Percentiles rank a stretch among this genome's conserved stretches.
These are phyloP conservation scores for Pseudomugil gertrudae DNA, from an alignment of 2,797 vertebrate genomes.

Conservation along the genomic window DNA sequence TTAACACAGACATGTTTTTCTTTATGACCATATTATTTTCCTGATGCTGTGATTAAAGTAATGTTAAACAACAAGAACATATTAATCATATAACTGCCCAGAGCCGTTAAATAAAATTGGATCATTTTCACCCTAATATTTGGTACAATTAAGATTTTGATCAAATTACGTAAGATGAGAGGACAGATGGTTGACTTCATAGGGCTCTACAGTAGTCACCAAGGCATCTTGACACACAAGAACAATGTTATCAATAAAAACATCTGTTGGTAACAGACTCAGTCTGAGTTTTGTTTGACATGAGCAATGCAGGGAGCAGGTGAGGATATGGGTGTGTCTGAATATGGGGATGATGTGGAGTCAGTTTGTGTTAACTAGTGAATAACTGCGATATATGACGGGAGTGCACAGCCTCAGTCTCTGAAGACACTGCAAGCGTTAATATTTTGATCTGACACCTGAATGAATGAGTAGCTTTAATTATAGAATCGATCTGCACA, in stretches of 20 bases:
- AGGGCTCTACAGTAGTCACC: slow-evolving; percentile 5
- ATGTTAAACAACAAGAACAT: background rate
- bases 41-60: background rate
- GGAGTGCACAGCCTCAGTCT: slow-evolving; percentile 2
- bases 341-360: background rate
- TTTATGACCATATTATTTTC: background rate
- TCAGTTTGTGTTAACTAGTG: too few species aligned
- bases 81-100: background rate
- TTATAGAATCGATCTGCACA: slow-evolving; percentile 4
- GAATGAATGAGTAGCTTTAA: background rate
- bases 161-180: background rate
- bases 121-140: slow-evolving; percentile 4
- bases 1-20: background rate
- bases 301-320: background rate
- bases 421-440: slow-evolving; percentile 3
- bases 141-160: slow-evolving; percentile 18
- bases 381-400: too few species aligned
- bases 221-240: too few species aligned
- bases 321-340: background rate
- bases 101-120: background rate
- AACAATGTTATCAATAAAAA: background rate
- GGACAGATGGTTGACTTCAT: slow-evolving; percentile 20
- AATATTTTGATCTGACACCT: too few species aligned
- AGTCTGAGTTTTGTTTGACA: background rate
- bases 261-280: background rate